Evolutionary conservation across 2,797 vertebrate species (phyloP), one percentile per base, ranked within the genome.

Genomic region (Schizothorax lantsangensis): DNA sequence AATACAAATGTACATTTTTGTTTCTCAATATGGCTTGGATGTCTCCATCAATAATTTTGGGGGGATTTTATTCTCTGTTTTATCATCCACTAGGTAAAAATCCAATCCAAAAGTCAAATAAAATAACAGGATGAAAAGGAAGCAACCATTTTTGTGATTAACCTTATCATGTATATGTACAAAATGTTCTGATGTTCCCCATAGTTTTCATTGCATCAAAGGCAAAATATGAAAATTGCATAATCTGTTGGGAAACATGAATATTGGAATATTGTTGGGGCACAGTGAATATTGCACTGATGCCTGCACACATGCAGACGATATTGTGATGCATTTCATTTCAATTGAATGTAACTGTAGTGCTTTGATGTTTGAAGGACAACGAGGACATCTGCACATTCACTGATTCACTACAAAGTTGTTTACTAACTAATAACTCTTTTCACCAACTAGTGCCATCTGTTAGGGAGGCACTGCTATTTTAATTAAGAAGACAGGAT

Each of bases 341-440:
- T n/a, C 38, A 23, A 2, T 23, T 40, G 49, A 38, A 26, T 73
- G 10, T 73, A 83, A 52, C n/a, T 73, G 49, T 17, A 84, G 62
- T 17, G n/a, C 23, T 47, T 59, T 66, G 10, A 66, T 21, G 14
- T 26, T 43, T 57, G 33, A 21, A 33, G n/a, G 69, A 75, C 52
- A 84, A 43, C 33, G 26, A 54, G 33, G 40, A 30, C 26, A 74
- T 66, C n/a, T 83, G 57, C 26, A 89, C 26, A 33, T 66, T 66
- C 26, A 66, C 89, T 88, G 12, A 83, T 87, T 90, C 91, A 93
- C 92, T 88, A 86, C 73, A 52, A 90, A 89, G 87, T 78, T 91
- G 92, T 93, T 93, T 92, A 86, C 90, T 92, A 90, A 91, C 91
- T 90, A 91, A 92, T 92, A 92, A 93, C 91, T 90, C 92, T 93